Percentiles rank a stretch among this genome's conserved stretches.
Evolutionary conservation across 2,797 vertebrate species (phyloP).

Genomic region (Botia almorhae): DNA sequence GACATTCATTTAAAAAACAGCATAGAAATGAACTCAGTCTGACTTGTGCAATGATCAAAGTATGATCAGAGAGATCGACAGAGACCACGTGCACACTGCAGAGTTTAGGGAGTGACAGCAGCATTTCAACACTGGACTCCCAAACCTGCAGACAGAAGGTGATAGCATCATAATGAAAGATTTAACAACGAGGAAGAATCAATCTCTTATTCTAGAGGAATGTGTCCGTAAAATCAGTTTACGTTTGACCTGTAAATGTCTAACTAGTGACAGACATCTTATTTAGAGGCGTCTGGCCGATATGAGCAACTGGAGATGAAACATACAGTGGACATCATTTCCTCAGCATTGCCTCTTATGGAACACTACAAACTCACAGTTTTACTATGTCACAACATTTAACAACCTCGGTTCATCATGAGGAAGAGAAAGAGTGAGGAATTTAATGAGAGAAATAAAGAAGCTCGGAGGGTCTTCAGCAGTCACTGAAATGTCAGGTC

Average conservation of each 20-base stretch:
- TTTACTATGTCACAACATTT: constrained; percentile 16
- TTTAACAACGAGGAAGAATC: not conserved
- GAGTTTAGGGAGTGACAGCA: not conserved
- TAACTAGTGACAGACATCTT: constrained; percentile 11
- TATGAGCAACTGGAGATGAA: constrained; percentile 26
- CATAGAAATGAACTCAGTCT: not conserved
- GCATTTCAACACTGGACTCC: not conserved
- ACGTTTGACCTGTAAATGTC: not conserved
- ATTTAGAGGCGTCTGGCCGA: constrained; percentile 1
- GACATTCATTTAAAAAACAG: no score
- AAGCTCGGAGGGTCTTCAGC: constrained; percentile 18
- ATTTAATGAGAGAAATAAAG: not conserved
- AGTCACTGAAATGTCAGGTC: constrained; percentile 14
- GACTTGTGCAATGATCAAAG: not conserved
- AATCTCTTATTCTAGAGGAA: not conserved
- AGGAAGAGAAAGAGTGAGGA: constrained; percentile 5
- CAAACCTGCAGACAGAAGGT: not conserved
- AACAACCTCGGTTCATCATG: not conserved
- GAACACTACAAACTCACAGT: constrained; percentile 20
- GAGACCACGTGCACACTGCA: not conserved
- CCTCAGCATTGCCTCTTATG: constrained; percentile 6
- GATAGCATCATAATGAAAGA: not conserved
- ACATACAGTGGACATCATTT: constrained; percentile 2
- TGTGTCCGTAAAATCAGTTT: constrained; percentile 1
- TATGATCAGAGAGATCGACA: not conserved